Percentiles rank a stretch among this genome's conserved stretches.
Evolutionary conservation across 2,888 invertebrate species (phyloP).

Genomic region (Ornithoptera priamus): DNA sequence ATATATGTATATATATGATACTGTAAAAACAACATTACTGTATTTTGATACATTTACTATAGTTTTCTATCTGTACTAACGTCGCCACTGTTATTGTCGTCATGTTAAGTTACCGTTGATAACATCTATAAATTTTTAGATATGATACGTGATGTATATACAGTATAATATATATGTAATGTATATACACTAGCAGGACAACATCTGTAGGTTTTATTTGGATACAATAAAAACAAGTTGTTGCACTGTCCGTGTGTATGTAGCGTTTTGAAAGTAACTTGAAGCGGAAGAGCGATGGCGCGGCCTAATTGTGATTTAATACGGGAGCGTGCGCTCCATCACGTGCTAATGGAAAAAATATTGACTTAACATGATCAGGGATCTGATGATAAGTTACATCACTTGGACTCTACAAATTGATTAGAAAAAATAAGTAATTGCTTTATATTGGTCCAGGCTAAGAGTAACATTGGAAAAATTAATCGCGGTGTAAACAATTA

Average conservation of each 20-base stretch:
- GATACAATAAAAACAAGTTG: not conserved
- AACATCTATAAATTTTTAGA: too few species aligned
- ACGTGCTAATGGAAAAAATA: conserved; percentile 25
- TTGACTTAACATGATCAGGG: conserved; percentile 11
- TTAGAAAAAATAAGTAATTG: too few species aligned
- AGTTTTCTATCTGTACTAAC: too few species aligned
- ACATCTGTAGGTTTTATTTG: not conserved
- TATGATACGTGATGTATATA: not conserved
- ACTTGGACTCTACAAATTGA: too few species aligned
- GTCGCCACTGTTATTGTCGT: too few species aligned
- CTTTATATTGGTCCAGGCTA: too few species aligned
- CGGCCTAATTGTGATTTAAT: conserved; percentile 31
- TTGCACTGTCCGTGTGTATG: conserved; percentile 12
- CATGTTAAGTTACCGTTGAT: too few species aligned
- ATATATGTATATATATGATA: too few species aligned
- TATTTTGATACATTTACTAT: too few species aligned
- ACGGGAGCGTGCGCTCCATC: conserved; percentile 24
- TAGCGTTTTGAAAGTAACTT: conserved; percentile 9
- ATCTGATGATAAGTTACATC: not conserved
- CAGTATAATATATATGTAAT: not conserved
- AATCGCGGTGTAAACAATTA: too few species aligned
- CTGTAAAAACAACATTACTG: too few species aligned
- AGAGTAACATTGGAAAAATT: too few species aligned
- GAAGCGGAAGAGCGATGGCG: conserved; percentile 27
- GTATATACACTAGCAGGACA: not conserved